A percentile compares a stretch with the other conserved stretches of the same genome.
phyloP scores from a whole-genome alignment of 1,140 invertebrate species.

The Akabosia matsudoensis region DNA sequence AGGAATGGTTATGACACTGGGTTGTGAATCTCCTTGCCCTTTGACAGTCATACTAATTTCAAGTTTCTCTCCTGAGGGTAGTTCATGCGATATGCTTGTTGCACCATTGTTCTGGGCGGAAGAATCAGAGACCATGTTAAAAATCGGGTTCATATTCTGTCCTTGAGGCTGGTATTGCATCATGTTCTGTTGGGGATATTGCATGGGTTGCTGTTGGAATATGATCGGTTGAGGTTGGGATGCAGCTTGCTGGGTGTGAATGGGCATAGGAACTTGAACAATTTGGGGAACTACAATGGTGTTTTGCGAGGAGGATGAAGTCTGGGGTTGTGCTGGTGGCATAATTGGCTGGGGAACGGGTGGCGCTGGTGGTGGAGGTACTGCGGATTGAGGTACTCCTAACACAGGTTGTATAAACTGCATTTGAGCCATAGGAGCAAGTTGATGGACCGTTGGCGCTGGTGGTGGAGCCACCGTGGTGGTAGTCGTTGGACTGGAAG shows the following conservation, averaged over 20 bases:
- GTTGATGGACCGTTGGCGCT: background rate
- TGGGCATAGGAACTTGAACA: constrained; percentile 2
- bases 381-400: background rate
- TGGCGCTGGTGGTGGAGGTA: background rate
- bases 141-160: background rate
- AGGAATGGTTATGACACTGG: background rate
- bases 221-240: background rate
- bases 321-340: background rate
- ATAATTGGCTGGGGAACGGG: background rate
- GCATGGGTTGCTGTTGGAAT: constrained; percentile 1
- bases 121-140: background rate
- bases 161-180: background rate
- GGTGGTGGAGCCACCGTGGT: background rate
- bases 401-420: background rate
- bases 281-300: constrained; percentile 2
- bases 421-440: background rate
- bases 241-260: background rate
- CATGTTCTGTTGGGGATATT: background rate
- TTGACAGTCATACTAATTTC: constrained; percentile 38
- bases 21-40: background rate
- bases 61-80: constrained; percentile 36
- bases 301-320: background rate
- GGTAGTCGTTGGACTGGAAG: background rate
- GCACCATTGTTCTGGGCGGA: background rate
- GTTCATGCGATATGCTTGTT: constrained; percentile 36